Evolutionary conservation across 2,888 invertebrate genomes (phyloP).

Genomic region (Balanococcus diminutus): DNA sequence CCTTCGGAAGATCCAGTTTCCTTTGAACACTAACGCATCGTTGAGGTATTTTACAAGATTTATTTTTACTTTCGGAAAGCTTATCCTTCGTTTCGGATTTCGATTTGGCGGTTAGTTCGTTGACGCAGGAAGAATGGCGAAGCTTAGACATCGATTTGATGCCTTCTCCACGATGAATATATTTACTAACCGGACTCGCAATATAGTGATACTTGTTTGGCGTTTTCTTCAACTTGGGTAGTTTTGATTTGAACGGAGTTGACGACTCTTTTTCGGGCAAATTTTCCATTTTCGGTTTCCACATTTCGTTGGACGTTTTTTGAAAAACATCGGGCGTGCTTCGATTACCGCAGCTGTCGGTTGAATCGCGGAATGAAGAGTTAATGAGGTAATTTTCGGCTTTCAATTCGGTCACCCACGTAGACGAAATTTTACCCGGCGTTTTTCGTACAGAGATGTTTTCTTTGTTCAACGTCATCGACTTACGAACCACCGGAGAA

Average conservation of each 20-base stretch:
- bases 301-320: conserved; percentile 17
- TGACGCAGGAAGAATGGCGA: background rate
- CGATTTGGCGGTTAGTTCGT: background rate
- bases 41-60: conserved; percentile 42
- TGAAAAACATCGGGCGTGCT: conserved; percentile 41
- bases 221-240: conserved; percentile 33
- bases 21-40: background rate
- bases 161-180: background rate
- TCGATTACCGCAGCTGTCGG: background rate
- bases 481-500: background rate
- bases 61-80: conserved; percentile 11
- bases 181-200: conserved; percentile 18
- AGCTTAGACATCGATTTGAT: conserved; percentile 30
- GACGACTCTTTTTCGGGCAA: background rate
- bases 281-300: background rate
- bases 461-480: background rate
- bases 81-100: conserved; percentile 17
- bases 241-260: conserved; percentile 14
- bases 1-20: conserved; percentile 38
- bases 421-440: conserved; percentile 35
- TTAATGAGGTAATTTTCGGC: background rate
- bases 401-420: conserved; percentile 6
- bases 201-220: background rate
- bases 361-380: background rate
- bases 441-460: background rate